Conservation (phyloP, 1,140 invertebrate genomes). For the Oncopeltus fasciatus region DNA sequence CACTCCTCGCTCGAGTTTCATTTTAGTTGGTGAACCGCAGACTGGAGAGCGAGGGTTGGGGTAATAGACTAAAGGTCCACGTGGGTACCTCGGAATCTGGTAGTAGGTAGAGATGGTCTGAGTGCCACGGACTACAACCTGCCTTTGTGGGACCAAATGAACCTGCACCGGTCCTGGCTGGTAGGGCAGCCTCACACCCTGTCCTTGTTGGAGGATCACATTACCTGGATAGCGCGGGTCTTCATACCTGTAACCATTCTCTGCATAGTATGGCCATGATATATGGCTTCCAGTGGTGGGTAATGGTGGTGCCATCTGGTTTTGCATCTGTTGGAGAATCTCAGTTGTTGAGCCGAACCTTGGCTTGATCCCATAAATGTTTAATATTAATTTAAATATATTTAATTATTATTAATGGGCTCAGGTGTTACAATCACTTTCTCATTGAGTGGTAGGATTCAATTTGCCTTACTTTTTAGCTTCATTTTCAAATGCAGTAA, state of each 20-base stretch:
- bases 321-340: constrained; percentile 64
- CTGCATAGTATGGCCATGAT: constrained; percentile 47
- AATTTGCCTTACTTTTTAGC: no score
- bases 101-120: constrained; percentile 28
- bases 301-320: constrained; percentile 40
- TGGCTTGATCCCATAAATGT: constrained; percentile 52
- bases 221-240: not conserved
- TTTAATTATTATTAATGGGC: no score
- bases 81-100: constrained; percentile 23
- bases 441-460: no score
- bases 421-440: no score
- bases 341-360: constrained; percentile 64
- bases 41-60: constrained; percentile 28
- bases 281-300: constrained; percentile 33
- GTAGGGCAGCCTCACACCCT: constrained; percentile 28
- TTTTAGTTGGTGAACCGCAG: constrained; percentile 29
- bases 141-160: constrained; percentile 26
- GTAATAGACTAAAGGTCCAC: constrained; percentile 32
- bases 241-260: constrained; percentile 7
- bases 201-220: constrained; percentile 13
- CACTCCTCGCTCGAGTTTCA: constrained; percentile 27
- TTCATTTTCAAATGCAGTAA: no score
- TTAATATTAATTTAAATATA: no score
- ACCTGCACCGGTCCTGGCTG: constrained; percentile 30
- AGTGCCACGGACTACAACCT: constrained; percentile 31